These are phyloP conservation scores for Idaea biselata DNA, from an alignment of 2,888 invertebrate genomes.

Conservation along the genomic window DNA sequence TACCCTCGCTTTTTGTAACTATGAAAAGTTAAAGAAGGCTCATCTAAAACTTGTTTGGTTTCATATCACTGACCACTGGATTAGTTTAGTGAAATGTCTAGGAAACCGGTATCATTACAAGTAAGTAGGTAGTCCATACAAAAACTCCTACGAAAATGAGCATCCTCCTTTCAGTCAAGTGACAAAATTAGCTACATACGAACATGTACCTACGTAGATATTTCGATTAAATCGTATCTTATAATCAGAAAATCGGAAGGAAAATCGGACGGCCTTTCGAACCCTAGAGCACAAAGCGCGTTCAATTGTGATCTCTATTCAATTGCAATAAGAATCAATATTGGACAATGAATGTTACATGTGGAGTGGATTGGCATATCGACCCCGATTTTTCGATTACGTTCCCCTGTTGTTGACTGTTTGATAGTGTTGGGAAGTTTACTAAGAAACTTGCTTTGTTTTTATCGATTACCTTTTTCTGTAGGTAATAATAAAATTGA, in stretches of 20 bases:
- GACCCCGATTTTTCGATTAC: conserved; percentile 41
- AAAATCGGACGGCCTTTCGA: conserved; percentile 2
- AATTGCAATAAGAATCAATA: conserved; percentile 12
- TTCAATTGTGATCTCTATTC: conserved; percentile 18
- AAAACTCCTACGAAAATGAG: neutral
- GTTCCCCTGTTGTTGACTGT: conserved; percentile 18
- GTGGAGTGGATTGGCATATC: conserved; percentile 10
- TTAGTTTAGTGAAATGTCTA: too few relatives aligned
- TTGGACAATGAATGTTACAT: neutral
- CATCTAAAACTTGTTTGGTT: too few relatives aligned
- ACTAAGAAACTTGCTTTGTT: neutral
- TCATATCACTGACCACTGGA: too few relatives aligned
- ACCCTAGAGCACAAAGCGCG: conserved; percentile 12
- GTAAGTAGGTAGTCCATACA: too few relatives aligned
- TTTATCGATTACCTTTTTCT: neutral
- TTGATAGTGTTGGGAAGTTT: conserved; percentile 15
- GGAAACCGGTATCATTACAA: too few relatives aligned
- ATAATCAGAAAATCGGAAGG: neutral
- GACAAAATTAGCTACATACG: neutral
- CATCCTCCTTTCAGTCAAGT: neutral
- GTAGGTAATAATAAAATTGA: too few relatives aligned
- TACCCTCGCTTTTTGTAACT: too few relatives aligned
- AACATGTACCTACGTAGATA: neutral
- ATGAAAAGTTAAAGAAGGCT: too few relatives aligned
- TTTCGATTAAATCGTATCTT: neutral